phyloP scores from a whole-genome alignment of 2,797 vertebrate genomes.

The Hydrocynus forskahlii region DNA sequence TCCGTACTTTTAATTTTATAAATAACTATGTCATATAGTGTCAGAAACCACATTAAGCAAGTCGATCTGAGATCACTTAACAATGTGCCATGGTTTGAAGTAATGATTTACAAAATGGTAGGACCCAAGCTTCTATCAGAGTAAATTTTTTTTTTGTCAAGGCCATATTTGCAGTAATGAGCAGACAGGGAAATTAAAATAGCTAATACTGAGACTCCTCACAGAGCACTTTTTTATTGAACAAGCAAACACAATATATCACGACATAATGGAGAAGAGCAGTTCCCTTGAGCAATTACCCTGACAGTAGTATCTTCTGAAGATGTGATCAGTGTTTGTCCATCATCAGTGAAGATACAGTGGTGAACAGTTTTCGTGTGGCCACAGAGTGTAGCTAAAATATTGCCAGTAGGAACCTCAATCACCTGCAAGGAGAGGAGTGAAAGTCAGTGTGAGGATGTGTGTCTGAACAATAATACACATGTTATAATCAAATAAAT shows the following conservation, averaged over 20 bases:
- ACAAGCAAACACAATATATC: not conserved
- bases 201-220: not conserved
- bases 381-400: constrained; percentile 72
- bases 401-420: constrained; percentile 80
- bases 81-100: too few species aligned
- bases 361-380: constrained; percentile 85
- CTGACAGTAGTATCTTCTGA: constrained; percentile 88
- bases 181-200: not conserved
- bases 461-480: constrained; percentile 6
- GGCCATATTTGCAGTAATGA: not conserved
- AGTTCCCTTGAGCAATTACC: constrained; percentile 65
- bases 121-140: too few species aligned
- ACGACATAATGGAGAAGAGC: not conserved
- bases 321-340: constrained; percentile 85
- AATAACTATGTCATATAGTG: too few species aligned
- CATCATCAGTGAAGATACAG: constrained; percentile 83
- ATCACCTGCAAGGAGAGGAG: constrained; percentile 77
- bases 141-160: not conserved
- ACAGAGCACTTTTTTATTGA: not conserved
- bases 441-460: not conserved
- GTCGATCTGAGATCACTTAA: too few species aligned
- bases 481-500: not conserved
- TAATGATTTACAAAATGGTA: too few species aligned
- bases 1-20: too few species aligned
- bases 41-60: too few species aligned